Evolutionary conservation across 2,113 vertebrate genomes (phyloP).

Genomic region (Pholis gunnellus): DNA sequence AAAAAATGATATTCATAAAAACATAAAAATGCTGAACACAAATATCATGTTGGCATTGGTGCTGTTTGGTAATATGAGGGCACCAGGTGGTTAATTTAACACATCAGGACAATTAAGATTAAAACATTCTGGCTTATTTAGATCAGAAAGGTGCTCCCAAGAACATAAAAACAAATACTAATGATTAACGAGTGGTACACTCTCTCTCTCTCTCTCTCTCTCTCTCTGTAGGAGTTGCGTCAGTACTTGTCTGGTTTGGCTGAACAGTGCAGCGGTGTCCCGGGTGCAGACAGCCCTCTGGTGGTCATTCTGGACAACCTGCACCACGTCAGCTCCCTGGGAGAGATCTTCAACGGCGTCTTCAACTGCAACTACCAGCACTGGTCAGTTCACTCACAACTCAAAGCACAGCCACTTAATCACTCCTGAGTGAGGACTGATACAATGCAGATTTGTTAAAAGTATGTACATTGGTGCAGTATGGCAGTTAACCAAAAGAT

Average conservation of each 20-base stretch:
- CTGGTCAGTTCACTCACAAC: slow-evolving; percentile 85
- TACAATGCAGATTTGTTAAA: neutral
- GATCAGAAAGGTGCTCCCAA: neutral
- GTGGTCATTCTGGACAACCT: slow-evolving; percentile 97
- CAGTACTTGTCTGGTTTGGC: slow-evolving; percentile 95
- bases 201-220: neutral
- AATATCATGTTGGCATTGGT: neutral
- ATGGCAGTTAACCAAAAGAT: too few species aligned
- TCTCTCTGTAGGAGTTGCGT: slow-evolving; percentile 87
- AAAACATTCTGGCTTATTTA: too few species aligned
- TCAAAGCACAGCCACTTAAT: too few species aligned
- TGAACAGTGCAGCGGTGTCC: slow-evolving; percentile 91
- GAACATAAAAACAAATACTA: neutral
- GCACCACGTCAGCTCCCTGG: slow-evolving; percentile 95
- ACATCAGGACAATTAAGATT: neutral
- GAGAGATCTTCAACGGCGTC: slow-evolving; percentile 97
- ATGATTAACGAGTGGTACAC: neutral
- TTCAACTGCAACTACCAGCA: slow-evolving; percentile 95
- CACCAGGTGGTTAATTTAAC: neutral
- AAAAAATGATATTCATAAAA: neutral
- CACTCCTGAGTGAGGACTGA: neutral
- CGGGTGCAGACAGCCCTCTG: slow-evolving; percentile 89
- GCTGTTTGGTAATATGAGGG: neutral
- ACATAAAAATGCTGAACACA: neutral
- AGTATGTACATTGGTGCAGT: neutral